Evolutionary conservation across 2,888 invertebrate genomes (phyloP), one percentile per base, ranked within the genome.

Genomic region (Pemphredon lugubris): DNA sequence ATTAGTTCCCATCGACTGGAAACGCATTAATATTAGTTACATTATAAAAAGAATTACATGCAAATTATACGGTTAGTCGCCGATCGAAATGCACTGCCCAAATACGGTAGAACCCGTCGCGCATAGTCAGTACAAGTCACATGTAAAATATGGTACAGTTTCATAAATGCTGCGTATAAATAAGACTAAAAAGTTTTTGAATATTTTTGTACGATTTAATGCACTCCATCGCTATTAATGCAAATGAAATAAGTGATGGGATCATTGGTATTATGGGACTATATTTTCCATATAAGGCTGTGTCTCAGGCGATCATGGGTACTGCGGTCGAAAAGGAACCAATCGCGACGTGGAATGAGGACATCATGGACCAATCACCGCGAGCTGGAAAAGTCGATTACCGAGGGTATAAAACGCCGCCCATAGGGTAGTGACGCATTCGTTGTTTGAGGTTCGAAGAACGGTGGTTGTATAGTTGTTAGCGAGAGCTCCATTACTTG

Each of bases 401-500:
- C 67, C 72, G 68, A 48, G 14, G 63, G 47, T 79, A 79, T 75
- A 75, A 75, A 77, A 69, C 37, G 26, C n/a, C 2, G 71, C 47
- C 14, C 23, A 13, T 14, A 18, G 23, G 39, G 21, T 30, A 51
- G 18, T 7, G 44, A 63, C 30, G 57, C 69, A 76, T 51, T 74
- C 73, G 57, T 50, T 61, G 30, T 30, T 44, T 45, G 26, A 7
- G 4, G 26, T 5, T 26, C 26, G 4, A 7, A 5, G 26, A 26
- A 26, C 26, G 7, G 7, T 5, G 4, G 26, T 69, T 14, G 14
- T 3, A 50, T 65, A 42, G 51, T 73, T 70, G 77, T 80, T 77
- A 51, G 80, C 67, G 66, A 47, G 70, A 80, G 79, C 73, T 75
- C 61, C 79, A 79, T 79, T 77, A 75, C 80, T 80, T 69, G 79